Conservation (phyloP, 2,797 vertebrate species). For the Gila robusta region DNA sequence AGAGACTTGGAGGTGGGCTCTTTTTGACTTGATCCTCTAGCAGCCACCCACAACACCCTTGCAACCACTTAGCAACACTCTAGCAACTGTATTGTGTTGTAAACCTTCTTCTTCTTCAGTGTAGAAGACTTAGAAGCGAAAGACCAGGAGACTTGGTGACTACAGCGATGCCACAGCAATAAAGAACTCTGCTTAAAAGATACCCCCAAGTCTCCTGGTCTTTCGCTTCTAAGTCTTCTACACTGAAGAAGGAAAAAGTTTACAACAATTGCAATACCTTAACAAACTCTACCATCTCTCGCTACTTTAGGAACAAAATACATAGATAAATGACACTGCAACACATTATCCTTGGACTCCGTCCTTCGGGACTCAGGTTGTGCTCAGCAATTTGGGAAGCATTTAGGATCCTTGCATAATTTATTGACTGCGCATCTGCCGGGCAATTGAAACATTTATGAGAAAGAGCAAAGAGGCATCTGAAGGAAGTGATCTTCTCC, state of each 20-base stretch:
- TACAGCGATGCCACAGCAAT: no score
- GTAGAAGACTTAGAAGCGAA: no score
- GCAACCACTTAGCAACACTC: background rate
- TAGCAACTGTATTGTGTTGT: background rate
- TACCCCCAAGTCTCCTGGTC: no score
- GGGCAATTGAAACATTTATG: constrained; percentile 72
- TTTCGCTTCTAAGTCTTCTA: no score
- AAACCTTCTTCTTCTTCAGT: no score
- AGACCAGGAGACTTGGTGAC: no score
- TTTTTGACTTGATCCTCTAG: background rate
- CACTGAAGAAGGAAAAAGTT: no score
- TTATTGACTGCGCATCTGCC: constrained; percentile 63
- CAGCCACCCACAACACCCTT: background rate
- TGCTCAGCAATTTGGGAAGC: constrained; percentile 68
- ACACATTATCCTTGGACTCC: constrained; percentile 19
- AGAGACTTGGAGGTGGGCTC: background rate
- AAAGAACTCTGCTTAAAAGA: no score
- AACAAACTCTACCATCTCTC: background rate
- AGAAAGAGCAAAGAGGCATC: constrained; percentile 48
- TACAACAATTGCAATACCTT: no score
- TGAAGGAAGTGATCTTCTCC: no score
- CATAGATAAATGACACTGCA: background rate
- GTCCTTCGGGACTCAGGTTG: constrained; percentile 44
- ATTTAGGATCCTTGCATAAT: constrained; percentile 73
- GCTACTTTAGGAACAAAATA: background rate